These are phyloP conservation scores for Agapornis roseicollis DNA, from an alignment of 2,113 vertebrate species.

Conservation along the genomic window DNA sequence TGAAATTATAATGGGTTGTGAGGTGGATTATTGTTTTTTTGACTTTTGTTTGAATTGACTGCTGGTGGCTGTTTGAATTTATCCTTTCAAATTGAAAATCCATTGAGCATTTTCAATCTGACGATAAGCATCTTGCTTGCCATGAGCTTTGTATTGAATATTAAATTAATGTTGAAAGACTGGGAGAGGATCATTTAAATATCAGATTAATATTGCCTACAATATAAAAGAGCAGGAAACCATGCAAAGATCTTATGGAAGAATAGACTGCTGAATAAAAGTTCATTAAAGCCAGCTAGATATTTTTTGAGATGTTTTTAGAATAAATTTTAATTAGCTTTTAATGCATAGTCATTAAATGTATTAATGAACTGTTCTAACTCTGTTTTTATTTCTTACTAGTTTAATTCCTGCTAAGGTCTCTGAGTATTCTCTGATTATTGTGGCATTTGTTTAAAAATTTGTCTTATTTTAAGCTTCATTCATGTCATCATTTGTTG, in stretches of 20 bases:
- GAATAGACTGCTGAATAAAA: neutral
- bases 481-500: neutral
- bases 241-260: neutral
- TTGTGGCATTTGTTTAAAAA: neutral
- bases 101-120: neutral
- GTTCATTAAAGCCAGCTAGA: neutral
- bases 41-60: neutral
- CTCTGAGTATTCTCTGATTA: neutral
- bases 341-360: slow-evolving; percentile 6
- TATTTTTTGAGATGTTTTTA: slow-evolving; percentile 20
- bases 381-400: neutral
- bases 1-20: neutral
- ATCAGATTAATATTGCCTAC: neutral
- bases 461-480: neutral
- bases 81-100: neutral
- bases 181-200: neutral
- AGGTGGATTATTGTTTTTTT: neutral
- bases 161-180: neutral
- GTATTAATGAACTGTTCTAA: neutral
- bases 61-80: neutral
- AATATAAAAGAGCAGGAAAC: neutral
- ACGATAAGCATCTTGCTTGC: neutral
- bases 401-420: neutral
- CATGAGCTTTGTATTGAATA: neutral
- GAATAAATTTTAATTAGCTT: slow-evolving; percentile 20